Conservation (phyloP, 2,797 vertebrate species). For the Myotis daubentonii region DNA sequence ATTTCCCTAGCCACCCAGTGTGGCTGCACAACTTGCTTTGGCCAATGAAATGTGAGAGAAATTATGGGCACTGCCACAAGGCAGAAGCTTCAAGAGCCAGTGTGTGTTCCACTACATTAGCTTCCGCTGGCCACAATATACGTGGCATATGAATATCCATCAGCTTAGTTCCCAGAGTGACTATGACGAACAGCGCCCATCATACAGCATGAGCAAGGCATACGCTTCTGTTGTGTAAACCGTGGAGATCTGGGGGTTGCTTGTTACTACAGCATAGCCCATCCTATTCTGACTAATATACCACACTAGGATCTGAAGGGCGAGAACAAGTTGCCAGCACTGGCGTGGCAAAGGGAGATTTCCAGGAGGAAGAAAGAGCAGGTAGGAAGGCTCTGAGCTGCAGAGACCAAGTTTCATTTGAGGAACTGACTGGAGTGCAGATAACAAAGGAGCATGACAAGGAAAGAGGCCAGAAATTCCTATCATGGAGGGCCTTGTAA, state of each 20-base stretch:
- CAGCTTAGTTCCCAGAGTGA: background rate
- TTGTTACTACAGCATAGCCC: background rate
- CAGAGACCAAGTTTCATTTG: background rate
- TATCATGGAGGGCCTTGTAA: background rate
- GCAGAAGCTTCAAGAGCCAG: background rate
- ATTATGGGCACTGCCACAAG: background rate
- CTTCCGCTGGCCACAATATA: background rate
- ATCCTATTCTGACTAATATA: background rate
- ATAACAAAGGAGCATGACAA: background rate
- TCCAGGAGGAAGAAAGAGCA: background rate
- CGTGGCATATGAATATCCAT: background rate
- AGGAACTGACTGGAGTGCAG: background rate
- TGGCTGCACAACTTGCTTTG: background rate
- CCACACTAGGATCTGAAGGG: background rate
- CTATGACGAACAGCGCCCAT: background rate
- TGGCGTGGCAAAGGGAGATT: background rate
- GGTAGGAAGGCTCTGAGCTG: background rate
- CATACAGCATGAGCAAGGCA: background rate
- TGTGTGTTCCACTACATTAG: background rate
- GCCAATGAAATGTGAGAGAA: background rate
- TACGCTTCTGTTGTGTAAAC: background rate
- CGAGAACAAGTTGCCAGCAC: background rate
- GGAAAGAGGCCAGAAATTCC: background rate
- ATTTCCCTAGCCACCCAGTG: background rate
- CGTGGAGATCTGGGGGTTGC: background rate